These are phyloP conservation scores for Coturnix japonica DNA, from an alignment of 2,113 vertebrate genomes.

Conservation along the genomic window DNA sequence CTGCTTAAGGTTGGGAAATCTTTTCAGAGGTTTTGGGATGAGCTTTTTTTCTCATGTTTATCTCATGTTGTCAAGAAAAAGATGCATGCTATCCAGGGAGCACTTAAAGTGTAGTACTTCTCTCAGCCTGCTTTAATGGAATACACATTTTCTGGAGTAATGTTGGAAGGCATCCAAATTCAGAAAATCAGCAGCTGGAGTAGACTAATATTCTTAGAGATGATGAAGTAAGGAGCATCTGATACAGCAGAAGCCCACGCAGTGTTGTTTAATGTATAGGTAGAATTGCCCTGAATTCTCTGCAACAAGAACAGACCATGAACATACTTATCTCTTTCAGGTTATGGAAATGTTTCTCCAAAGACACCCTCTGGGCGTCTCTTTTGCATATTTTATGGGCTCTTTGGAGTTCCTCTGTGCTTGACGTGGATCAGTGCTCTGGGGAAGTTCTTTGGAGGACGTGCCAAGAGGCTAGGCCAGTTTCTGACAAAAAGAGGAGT, in stretches of 20 bases:
- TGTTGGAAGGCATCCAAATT: neutral
- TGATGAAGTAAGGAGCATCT: neutral
- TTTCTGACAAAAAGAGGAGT: slow-evolving; percentile 93
- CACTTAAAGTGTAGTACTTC: neutral
- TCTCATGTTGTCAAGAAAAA: neutral
- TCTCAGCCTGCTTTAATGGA: neutral
- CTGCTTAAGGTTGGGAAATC: neutral
- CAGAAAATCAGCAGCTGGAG: neutral
- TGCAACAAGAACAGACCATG: neutral
- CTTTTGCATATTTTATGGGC: slow-evolving; percentile 97
- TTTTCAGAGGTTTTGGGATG: neutral
- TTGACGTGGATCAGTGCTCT: slow-evolving; percentile 97
- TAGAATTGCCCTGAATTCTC: slow-evolving; percentile 4
- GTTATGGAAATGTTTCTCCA: slow-evolving; percentile 96
- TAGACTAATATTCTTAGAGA: neutral
- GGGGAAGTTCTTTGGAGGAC: slow-evolving; percentile 97
- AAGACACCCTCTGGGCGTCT: slow-evolving; percentile 91
- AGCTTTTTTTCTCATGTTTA: neutral
- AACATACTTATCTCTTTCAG: slow-evolving; percentile 68
- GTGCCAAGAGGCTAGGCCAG: slow-evolving; percentile 93
- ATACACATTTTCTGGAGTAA: neutral
- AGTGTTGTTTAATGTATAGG: neutral
- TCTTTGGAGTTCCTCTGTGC: slow-evolving; percentile 95
- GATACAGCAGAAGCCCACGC: neutral
- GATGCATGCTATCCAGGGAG: neutral